Evolutionary conservation across 2,888 invertebrate species (phyloP).

Genomic region (Dusona sp.): DNA sequence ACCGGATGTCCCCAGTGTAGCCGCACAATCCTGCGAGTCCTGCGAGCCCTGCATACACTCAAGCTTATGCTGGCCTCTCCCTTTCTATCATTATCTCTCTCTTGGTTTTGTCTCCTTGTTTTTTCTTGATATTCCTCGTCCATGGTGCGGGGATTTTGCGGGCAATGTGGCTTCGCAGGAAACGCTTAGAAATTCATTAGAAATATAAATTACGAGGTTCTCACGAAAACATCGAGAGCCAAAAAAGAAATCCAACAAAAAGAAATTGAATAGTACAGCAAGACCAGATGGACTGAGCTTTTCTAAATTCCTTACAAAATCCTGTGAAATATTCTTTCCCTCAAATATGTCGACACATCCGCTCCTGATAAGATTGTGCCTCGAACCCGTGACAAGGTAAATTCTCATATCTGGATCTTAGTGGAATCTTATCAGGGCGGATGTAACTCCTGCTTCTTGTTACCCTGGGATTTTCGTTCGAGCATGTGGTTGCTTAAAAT

Average conservation of each 20-base stretch:
- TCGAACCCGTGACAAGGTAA: constrained; percentile 14
- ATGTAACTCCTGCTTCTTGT: constrained; percentile 17
- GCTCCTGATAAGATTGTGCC: constrained; percentile 9
- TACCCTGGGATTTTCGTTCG: constrained; percentile 11
- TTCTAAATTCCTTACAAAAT: constrained; percentile 20
- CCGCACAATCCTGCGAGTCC: constrained; percentile 57
- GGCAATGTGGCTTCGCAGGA: constrained; percentile 40
- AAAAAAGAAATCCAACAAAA: neutral
- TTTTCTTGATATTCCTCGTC: neutral
- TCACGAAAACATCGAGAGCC: constrained; percentile 18
- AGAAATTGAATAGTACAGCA: constrained; percentile 7
- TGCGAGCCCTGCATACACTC: constrained; percentile 30
- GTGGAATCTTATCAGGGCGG: neutral
- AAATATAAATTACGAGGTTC: constrained; percentile 19
- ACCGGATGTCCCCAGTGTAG: constrained; percentile 73
- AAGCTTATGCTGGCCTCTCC: constrained; percentile 31
- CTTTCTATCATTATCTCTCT: neutral
- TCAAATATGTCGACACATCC: constrained; percentile 18
- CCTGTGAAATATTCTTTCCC: neutral
- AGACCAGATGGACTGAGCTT: constrained; percentile 26
- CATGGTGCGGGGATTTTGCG: constrained; percentile 8
- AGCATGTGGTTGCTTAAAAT: neutral
- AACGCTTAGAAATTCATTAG: constrained; percentile 58
- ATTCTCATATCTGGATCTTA: constrained; percentile 11
- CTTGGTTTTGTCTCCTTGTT: constrained; percentile 1